Evolutionary conservation across 2,888 invertebrate species (phyloP).

Genomic region (Girardia tigrina): DNA sequence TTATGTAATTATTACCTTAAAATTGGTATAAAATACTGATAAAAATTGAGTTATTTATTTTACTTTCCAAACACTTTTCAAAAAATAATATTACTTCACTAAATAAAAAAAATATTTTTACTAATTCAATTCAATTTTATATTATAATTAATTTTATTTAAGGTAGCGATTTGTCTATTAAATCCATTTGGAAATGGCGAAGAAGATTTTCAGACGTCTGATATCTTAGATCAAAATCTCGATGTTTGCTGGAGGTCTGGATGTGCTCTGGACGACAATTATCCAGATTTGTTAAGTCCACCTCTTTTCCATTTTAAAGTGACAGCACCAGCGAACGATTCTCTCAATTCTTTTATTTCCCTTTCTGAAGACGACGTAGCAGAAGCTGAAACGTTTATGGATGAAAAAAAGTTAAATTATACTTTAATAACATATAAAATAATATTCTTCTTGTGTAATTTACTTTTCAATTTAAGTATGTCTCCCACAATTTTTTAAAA

Average conservation of each 20-base stretch:
- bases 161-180: not conserved
- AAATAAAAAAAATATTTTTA: too few relatives aligned
- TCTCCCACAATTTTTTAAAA: too few relatives aligned
- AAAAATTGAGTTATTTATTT: too few relatives aligned
- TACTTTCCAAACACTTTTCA: too few relatives aligned
- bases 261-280: not conserved
- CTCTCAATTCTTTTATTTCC: not conserved
- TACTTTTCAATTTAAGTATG: too few relatives aligned
- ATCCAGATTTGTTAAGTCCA: slow-evolving; percentile 5
- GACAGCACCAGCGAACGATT: not conserved
- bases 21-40: too few relatives aligned
- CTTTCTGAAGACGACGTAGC: not conserved
- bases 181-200: slow-evolving; percentile 2
- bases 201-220: slow-evolving; percentile 7
- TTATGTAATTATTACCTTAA: too few relatives aligned
- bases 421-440: not conserved
- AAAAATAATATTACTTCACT: too few relatives aligned
- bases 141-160: too few relatives aligned
- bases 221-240: not conserved
- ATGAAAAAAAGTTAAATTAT: slow-evolving; percentile 2
- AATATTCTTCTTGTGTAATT: too few relatives aligned
- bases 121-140: too few relatives aligned
- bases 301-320: slow-evolving; percentile 14
- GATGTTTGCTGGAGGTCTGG: not conserved
- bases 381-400: not conserved